Conservation (phyloP, 92 coral and sea anemone species). For the Epizoanthus ramosus region DNA sequence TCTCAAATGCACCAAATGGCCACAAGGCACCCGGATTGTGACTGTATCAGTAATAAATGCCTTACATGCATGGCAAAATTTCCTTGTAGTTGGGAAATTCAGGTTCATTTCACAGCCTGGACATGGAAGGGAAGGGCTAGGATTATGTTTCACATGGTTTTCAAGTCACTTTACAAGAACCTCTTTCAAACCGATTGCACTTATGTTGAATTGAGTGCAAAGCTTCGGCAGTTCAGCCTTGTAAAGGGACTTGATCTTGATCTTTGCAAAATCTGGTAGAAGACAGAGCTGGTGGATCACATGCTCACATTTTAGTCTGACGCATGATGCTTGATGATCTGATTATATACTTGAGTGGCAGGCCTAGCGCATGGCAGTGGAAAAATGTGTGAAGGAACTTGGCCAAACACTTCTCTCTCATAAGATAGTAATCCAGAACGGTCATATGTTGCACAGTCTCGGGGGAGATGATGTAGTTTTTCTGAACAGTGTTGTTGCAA, state of each 20-base stretch:
- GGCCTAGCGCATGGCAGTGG: conserved; percentile 26
- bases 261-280: conserved; percentile 14
- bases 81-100: conserved; percentile 10
- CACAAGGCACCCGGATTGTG: conserved; percentile 5
- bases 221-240: conserved; percentile 33
- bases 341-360: neutral
- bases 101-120: conserved; percentile 30
- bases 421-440: conserved; percentile 16
- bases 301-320: conserved; percentile 40
- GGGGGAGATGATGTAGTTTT: neutral
- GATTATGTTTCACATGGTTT: neutral
- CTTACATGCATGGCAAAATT: conserved; percentile 34
- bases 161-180: conserved; percentile 24
- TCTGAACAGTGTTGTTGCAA: conserved; percentile 12
- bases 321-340: neutral
- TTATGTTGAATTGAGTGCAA: neutral
- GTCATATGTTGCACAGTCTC: conserved; percentile 25
- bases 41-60: neutral
- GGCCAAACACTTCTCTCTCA: conserved; percentile 15
- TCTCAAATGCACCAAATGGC: conserved; percentile 33
- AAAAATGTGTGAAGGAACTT: conserved; percentile 28
- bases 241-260: conserved; percentile 28
- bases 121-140: conserved; percentile 6
- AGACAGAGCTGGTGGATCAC: conserved; percentile 47
- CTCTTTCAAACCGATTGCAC: conserved; percentile 2